Percentiles rank a stretch among this genome's conserved stretches.
Evolutionary conservation across 2,888 invertebrate genomes (phyloP).

Genomic region (Tricholauxania praeusta): DNA sequence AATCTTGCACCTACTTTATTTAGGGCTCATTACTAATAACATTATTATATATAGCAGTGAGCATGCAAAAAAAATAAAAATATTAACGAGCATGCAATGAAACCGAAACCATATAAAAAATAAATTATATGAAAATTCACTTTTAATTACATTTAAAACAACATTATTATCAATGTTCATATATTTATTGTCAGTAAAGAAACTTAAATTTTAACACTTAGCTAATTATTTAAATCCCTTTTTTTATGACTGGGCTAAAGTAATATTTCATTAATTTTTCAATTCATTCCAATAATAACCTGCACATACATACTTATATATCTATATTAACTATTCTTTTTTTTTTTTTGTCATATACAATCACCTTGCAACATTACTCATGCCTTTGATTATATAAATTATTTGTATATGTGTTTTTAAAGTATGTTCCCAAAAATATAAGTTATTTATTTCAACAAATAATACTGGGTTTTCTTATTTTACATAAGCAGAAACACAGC

Average conservation of each 20-base stretch:
- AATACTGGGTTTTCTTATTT: too few species aligned
- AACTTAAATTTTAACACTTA: background rate
- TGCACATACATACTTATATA: too few species aligned
- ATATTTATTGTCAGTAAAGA: conserved; percentile 17
- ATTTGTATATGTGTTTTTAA: too few species aligned
- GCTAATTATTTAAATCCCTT: background rate
- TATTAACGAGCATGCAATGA: background rate
- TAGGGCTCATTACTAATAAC: conserved; percentile 34
- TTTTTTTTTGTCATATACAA: too few species aligned
- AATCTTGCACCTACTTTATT: conserved; percentile 30
- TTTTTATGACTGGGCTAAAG: conserved; percentile 23
- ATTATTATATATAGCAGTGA: conserved; percentile 16
- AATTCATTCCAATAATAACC: too few species aligned
- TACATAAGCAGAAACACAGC: too few species aligned
- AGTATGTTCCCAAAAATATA: too few species aligned
- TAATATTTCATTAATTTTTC: background rate
- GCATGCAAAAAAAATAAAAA: conserved; percentile 12
- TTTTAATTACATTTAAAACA: background rate
- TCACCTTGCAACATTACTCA: too few species aligned
- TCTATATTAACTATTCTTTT: too few species aligned
- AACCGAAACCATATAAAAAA: conserved; percentile 31
- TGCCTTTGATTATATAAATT: too few species aligned
- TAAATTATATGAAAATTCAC: conserved; percentile 30
- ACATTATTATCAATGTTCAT: background rate
- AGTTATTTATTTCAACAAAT: too few species aligned